Evolutionary conservation across 2,888 invertebrate genomes (phyloP).

Genomic region (Polydrusus pterygomalis): DNA sequence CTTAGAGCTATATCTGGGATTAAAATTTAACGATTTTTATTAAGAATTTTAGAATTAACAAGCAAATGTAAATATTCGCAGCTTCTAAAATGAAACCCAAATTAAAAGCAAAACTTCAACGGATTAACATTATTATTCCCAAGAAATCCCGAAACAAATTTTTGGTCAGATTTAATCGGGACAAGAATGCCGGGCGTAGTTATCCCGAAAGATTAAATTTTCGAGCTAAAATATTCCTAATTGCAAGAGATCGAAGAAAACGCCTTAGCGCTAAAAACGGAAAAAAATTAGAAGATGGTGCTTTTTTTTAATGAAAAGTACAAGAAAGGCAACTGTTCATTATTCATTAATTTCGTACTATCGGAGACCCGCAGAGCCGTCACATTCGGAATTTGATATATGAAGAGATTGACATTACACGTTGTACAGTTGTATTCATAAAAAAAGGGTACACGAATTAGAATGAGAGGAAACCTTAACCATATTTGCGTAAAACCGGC

Average conservation of each 20-base stretch:
- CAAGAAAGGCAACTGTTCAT: not conserved
- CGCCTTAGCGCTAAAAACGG: not conserved
- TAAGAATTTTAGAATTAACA: too few relatives aligned
- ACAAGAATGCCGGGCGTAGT: conserved; percentile 2
- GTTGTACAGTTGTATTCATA: too few relatives aligned
- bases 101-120: conserved; percentile 1
- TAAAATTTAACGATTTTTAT: too few relatives aligned
- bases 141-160: conserved; percentile 7
- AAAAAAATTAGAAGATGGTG: not conserved
- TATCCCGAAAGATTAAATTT: not conserved
- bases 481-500: too few relatives aligned
- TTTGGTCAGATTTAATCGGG: conserved; percentile 13
- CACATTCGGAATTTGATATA: too few relatives aligned
- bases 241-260: conserved; percentile 7
- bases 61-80: not conserved
- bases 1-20: too few relatives aligned
- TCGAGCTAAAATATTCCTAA: conserved; percentile 7
- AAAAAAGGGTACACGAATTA: too few relatives aligned
- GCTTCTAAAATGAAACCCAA: not conserved
- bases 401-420: too few relatives aligned
- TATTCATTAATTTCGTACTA: too few relatives aligned
- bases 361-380: too few relatives aligned
- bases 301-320: conserved; percentile 1
- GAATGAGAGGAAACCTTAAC: too few relatives aligned
- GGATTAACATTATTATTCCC: conserved; percentile 1